A percentile compares a stretch with the other conserved stretches of the same genome.
These are phyloP conservation scores for Carcina quercana DNA, from an alignment of 2,888 invertebrate genomes.

Conservation along the genomic window DNA sequence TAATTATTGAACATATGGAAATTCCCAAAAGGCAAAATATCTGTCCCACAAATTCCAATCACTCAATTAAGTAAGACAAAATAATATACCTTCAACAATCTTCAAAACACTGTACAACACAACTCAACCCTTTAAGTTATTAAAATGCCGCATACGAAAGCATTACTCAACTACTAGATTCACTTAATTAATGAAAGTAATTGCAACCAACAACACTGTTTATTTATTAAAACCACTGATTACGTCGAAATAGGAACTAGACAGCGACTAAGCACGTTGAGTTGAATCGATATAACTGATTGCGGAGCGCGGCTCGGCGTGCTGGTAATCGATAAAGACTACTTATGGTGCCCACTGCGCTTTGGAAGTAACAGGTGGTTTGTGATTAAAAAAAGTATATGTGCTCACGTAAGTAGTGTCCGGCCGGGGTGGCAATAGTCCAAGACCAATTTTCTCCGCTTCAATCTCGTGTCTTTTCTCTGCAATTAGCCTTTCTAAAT, in stretches of 20 bases:
- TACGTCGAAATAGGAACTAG: background rate
- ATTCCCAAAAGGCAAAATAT: too few species aligned
- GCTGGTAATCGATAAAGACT: slow-evolving; percentile 22
- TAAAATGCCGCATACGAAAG: too few species aligned
- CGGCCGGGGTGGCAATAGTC: slow-evolving; percentile 25
- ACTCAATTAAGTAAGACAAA: too few species aligned
- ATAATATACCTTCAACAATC: too few species aligned
- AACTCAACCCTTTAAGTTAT: too few species aligned
- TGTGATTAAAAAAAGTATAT: slow-evolving; percentile 26
- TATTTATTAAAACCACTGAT: too few species aligned
- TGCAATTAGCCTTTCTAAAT: slow-evolving; percentile 61
- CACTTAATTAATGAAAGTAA: too few species aligned
- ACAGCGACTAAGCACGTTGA: slow-evolving; percentile 4
- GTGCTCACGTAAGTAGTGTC: slow-evolving; percentile 10
- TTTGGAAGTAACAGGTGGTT: slow-evolving; percentile 33
- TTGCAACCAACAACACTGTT: too few species aligned
- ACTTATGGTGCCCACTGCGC: slow-evolving; percentile 5
- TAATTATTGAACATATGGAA: too few species aligned
- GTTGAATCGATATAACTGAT: slow-evolving; percentile 14
- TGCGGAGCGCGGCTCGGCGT: background rate
- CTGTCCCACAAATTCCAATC: too few species aligned
- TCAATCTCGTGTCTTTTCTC: slow-evolving; percentile 61
- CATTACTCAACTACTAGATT: too few species aligned
- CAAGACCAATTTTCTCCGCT: slow-evolving; percentile 52
- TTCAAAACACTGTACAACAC: too few species aligned